phyloP scores from a whole-genome alignment of 2,888 invertebrate species.

The Cosmia trapezina region DNA sequence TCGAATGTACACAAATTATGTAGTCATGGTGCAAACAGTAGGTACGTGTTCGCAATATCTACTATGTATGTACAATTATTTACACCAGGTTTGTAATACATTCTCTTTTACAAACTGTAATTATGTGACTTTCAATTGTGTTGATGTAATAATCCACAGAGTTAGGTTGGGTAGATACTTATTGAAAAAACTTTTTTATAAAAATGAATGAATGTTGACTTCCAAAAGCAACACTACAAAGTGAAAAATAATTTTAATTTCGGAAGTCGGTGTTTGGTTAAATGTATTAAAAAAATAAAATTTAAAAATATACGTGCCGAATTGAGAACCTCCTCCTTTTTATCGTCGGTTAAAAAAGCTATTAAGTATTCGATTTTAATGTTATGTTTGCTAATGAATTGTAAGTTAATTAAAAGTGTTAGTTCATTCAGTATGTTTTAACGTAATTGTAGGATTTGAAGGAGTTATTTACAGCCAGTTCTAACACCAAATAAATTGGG shows the following conservation, averaged over 20 bases:
- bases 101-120: background rate
- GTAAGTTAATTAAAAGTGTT: background rate
- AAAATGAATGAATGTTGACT: too few species aligned
- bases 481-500: too few species aligned
- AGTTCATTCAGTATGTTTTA: background rate
- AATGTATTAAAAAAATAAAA: too few species aligned
- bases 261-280: too few species aligned
- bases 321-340: too few species aligned
- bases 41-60: constrained; percentile 16
- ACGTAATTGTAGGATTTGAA: too few species aligned
- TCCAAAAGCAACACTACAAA: too few species aligned
- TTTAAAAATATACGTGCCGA: too few species aligned
- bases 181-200: too few species aligned
- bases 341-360: background rate
- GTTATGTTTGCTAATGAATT: background rate
- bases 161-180: background rate
- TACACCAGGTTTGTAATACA: constrained; percentile 7
- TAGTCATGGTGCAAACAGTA: constrained; percentile 14
- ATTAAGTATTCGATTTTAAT: constrained; percentile 16
- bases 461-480: too few species aligned
- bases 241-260: too few species aligned
- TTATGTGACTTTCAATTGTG: constrained; percentile 1
- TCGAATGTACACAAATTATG: constrained; percentile 31
- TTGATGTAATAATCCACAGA: background rate
- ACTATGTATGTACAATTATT: constrained; percentile 2